A percentile compares a stretch with the other conserved stretches of the same genome.
These are phyloP conservation scores for Peromyscus nudipes DNA, from an alignment of 2,797 vertebrate genomes.

Conservation along the genomic window DNA sequence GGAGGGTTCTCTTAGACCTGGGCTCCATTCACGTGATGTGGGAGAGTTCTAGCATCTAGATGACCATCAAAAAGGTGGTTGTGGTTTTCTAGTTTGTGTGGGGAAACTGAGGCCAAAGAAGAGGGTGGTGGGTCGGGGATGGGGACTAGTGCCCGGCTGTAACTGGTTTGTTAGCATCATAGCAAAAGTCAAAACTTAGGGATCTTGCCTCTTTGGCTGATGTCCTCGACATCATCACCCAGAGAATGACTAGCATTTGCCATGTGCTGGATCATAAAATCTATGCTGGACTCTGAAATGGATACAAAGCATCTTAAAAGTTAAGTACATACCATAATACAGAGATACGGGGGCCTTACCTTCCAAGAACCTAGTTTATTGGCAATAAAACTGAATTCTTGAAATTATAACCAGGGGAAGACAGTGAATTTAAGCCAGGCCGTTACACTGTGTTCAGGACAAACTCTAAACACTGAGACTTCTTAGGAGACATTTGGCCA, in stretches of 20 bases:
- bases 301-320: background rate
- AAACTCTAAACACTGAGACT: background rate
- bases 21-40: background rate
- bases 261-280: background rate
- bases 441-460: background rate
- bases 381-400: background rate
- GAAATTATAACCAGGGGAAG: background rate
- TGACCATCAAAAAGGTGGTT: background rate
- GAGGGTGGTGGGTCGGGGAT: background rate
- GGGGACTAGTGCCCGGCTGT: background rate
- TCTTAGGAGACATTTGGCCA: background rate
- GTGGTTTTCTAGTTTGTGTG: background rate
- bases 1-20: background rate
- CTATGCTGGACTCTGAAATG: background rate
- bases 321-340: background rate
- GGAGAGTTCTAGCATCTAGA: background rate
- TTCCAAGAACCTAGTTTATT: background rate
- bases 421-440: background rate
- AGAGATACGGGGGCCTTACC: background rate
- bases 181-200: background rate
- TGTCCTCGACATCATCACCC: accelerated
- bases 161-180: background rate
- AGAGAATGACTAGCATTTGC: background rate
- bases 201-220: background rate
- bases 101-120: slow-evolving; percentile 2